Evolutionary conservation across 2,888 invertebrate species (phyloP).

Genomic region (Sympetrum striolatum): DNA sequence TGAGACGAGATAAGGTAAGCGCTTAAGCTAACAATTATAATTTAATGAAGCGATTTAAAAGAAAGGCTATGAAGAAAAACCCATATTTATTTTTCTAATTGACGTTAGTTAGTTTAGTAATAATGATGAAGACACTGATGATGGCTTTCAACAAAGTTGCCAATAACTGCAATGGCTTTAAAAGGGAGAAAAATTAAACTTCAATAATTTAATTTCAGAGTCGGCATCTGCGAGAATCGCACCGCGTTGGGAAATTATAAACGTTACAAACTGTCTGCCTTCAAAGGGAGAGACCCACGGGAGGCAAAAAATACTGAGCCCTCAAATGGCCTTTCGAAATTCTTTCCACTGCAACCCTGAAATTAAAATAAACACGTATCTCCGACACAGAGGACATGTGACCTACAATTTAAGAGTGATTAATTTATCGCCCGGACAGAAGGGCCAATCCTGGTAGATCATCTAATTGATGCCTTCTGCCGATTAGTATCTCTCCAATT

Average conservation of each 20-base stretch:
- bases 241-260: neutral
- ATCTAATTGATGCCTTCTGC: neutral
- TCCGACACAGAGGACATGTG: neutral
- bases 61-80: no score
- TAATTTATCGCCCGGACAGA: neutral
- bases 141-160: no score
- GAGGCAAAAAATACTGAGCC: neutral
- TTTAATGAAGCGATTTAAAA: no score
- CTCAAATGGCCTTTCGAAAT: neutral
- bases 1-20: no score
- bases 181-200: neutral
- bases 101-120: no score
- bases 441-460: neutral
- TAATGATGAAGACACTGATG: no score
- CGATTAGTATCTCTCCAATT: neutral
- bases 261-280: neutral
- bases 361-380: neutral
- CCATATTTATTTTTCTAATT: no score
- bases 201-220: neutral
- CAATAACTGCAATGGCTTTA: no score
- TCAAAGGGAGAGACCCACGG: neutral
- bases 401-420: neutral
- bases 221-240: neutral
- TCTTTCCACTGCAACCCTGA: neutral
- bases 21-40: no score